Evolutionary conservation across 1,140 invertebrate species (phyloP).

Genomic region (Drosophila albomicans): DNA sequence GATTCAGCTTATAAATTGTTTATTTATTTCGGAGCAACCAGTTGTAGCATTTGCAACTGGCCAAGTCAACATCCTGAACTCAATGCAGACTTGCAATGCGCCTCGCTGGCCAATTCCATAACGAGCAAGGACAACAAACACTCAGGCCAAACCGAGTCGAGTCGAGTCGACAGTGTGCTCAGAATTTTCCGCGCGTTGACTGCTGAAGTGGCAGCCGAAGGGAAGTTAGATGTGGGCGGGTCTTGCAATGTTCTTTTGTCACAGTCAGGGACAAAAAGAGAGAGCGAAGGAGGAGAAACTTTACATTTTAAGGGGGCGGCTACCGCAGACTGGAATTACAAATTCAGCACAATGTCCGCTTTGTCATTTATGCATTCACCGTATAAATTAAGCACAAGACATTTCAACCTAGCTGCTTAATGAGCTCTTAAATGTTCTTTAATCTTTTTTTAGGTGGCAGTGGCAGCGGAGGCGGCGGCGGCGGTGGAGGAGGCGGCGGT

Average conservation of each 20-base stretch:
- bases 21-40: conserved; percentile 6
- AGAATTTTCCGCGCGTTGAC: conserved; percentile 81
- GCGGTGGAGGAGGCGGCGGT: conserved; percentile 58
- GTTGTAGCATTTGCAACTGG: conserved; percentile 43
- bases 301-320: conserved; percentile 56
- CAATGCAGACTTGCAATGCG: conserved; percentile 55
- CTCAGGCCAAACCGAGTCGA: conserved; percentile 22
- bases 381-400: conserved; percentile 85
- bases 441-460: conserved; percentile 63
- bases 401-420: conserved; percentile 67
- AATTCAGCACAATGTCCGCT: conserved; percentile 84
- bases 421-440: conserved; percentile 21
- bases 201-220: conserved; percentile 55
- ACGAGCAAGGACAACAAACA: conserved; percentile 27
- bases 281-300: conserved; percentile 37
- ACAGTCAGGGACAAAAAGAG: conserved; percentile 59
- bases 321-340: conserved; percentile 76
- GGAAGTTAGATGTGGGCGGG: conserved; percentile 3
- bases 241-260: conserved; percentile 67
- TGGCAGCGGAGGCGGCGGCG: conserved; percentile 66
- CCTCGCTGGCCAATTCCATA: conserved; percentile 63
- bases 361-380: conserved; percentile 83
- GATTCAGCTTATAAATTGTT: conserved; percentile 1
- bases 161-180: conserved; percentile 53
- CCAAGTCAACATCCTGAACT: conserved; percentile 34